phyloP scores from a whole-genome alignment of 2,888 invertebrate genomes.

The Eupithecia vulgata region DNA sequence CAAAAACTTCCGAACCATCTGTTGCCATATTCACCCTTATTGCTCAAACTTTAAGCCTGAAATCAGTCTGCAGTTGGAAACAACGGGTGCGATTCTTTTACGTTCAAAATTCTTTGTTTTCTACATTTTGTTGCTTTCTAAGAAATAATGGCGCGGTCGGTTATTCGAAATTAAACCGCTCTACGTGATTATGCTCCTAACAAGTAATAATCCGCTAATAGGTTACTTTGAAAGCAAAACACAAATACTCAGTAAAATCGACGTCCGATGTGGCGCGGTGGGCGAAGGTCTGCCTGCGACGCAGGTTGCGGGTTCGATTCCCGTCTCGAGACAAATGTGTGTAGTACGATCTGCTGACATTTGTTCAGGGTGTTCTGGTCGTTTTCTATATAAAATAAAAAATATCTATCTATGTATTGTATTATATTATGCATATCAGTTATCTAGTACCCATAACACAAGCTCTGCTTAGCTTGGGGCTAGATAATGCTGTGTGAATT shows the following conservation, averaged over 20 bases:
- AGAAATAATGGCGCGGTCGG: slow-evolving; percentile 29
- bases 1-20: slow-evolving; percentile 61
- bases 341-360: no score
- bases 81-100: slow-evolving; percentile 39
- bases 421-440: no score
- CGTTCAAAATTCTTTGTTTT: slow-evolving; percentile 39
- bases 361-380: no score
- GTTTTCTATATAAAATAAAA: no score
- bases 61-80: slow-evolving; percentile 40
- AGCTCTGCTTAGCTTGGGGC: no score
- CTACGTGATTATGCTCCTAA: slow-evolving; percentile 16
- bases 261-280: no score
- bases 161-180: slow-evolving; percentile 27
- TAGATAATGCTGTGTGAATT: no score
- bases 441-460: no score
- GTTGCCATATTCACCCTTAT: slow-evolving; percentile 62
- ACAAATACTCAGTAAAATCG: background rate
- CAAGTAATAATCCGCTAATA: background rate
- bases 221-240: background rate
- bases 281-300: no score
- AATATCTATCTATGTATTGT: no score
- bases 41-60: slow-evolving; percentile 48
- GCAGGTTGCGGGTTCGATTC: no score
- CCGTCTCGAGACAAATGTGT: no score
- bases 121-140: slow-evolving; percentile 44